A percentile compares a stretch with the other conserved stretches of the same genome.
phyloP scores from a whole-genome alignment of 2,888 invertebrate species.

The Drosophila prostipennis region DNA sequence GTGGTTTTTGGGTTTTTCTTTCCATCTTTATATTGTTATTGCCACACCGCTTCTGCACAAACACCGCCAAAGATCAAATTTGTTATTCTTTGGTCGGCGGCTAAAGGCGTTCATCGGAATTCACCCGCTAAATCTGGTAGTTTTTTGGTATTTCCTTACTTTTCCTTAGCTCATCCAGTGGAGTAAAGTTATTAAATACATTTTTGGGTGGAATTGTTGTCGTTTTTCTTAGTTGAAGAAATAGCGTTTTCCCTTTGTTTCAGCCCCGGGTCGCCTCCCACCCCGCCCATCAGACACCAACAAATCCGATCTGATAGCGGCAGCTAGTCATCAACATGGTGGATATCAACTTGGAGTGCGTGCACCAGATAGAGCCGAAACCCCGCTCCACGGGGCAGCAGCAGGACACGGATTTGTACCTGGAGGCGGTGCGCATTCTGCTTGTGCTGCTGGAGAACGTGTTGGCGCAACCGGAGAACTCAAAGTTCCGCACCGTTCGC shows the following conservation, averaged over 20 bases:
- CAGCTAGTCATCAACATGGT: constrained; percentile 56
- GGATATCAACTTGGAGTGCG: constrained; percentile 70
- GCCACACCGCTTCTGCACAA: too few relatives aligned
- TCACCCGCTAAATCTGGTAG: too few relatives aligned
- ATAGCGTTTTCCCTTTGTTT: constrained; percentile 13
- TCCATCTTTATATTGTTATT: too few relatives aligned
- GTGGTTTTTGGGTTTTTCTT: too few relatives aligned
- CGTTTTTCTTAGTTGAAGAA: background rate
- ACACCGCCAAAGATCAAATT: too few relatives aligned
- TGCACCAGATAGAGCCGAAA: constrained; percentile 68
- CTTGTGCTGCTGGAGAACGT: constrained; percentile 83
- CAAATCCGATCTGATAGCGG: constrained; percentile 34
- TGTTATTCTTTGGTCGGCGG: too few relatives aligned
- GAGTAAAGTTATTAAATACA: too few relatives aligned
- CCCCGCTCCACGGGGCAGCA: constrained; percentile 45
- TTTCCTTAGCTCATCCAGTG: too few relatives aligned
- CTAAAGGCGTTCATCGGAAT: too few relatives aligned
- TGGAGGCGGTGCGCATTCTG: constrained; percentile 82
- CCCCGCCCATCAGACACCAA: background rate
- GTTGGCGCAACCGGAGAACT: constrained; percentile 81
- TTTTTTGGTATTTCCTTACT: too few relatives aligned
- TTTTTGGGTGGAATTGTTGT: too few relatives aligned
- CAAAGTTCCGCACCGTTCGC: constrained; percentile 82
- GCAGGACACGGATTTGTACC: constrained; percentile 66
- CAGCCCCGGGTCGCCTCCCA: background rate